Percentiles rank a stretch among this genome's conserved stretches.
Evolutionary conservation across 2,113 vertebrate species (phyloP).

Genomic region (Herpetotheres cachinnans): DNA sequence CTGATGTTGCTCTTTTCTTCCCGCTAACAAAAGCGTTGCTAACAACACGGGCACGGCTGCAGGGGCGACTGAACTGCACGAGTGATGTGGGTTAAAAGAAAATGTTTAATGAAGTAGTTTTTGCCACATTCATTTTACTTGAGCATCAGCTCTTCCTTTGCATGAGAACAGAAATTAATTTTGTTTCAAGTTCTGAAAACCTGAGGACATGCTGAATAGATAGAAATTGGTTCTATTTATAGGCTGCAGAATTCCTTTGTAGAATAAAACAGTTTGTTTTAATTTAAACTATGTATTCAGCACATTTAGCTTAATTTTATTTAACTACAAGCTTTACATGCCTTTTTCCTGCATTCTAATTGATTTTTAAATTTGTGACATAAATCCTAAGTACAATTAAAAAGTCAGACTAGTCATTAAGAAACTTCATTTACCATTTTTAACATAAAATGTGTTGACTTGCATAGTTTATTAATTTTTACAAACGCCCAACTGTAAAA

Average conservation of each 20-base stretch:
- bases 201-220: constrained; percentile 12
- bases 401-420: constrained; percentile 1
- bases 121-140: not conserved
- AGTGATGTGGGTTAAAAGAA: not conserved
- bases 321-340: not conserved
- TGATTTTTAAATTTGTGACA: not conserved
- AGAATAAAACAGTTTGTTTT: constrained; percentile 24
- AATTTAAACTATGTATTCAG: constrained; percentile 36
- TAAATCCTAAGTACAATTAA: not conserved
- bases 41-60: not conserved
- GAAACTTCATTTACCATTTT: constrained; percentile 18
- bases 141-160: not conserved
- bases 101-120: not conserved
- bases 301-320: constrained; percentile 23
- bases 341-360: not conserved
- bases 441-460: not conserved
- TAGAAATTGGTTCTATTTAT: constrained; percentile 31
- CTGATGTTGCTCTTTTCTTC: not conserved
- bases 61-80: not conserved
- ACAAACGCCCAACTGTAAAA: not conserved
- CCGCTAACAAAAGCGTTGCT: not conserved
- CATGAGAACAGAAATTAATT: not conserved
- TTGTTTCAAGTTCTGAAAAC: not conserved
- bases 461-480: constrained; percentile 14
- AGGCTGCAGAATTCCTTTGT: constrained; percentile 11